Evolutionary conservation across 2,797 vertebrate genomes (phyloP).

Genomic region (Carapus acus): DNA sequence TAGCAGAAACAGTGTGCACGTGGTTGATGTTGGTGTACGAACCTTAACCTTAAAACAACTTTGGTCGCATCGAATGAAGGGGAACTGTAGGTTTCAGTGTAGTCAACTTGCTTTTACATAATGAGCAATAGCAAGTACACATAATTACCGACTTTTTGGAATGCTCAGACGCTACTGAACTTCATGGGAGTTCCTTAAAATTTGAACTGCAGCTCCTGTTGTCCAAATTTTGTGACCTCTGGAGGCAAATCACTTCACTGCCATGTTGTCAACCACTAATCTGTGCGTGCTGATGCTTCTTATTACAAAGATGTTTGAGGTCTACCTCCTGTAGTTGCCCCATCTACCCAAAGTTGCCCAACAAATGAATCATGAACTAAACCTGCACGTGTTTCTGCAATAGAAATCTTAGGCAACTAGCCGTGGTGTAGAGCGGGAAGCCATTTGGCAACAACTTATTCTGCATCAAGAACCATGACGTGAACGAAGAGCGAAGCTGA

Average conservation of each 20-base stretch:
- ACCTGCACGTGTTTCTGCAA: not conserved
- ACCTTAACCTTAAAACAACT: not conserved
- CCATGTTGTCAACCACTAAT: too few relatives aligned
- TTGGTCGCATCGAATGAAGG: too few relatives aligned
- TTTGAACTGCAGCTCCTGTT: too few relatives aligned
- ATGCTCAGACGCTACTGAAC: too few relatives aligned
- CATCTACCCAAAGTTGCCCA: conserved; percentile 26
- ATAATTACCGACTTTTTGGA: too few relatives aligned
- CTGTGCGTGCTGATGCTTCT: too few relatives aligned
- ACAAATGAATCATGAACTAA: conserved; percentile 44
- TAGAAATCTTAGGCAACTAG: conserved; percentile 16
- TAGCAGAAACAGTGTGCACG: not conserved
- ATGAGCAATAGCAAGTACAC: too few relatives aligned
- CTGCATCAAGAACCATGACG: conserved; percentile 67
- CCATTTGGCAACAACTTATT: conserved; percentile 40
- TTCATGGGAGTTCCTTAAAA: too few relatives aligned
- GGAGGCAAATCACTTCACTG: too few relatives aligned
- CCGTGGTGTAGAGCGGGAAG: conserved; percentile 5
- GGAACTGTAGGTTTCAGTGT: too few relatives aligned
- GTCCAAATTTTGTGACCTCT: too few relatives aligned
- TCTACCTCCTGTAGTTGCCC: not conserved
- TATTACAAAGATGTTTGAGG: too few relatives aligned
- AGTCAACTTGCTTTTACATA: not conserved
- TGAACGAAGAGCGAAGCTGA: conserved; percentile 90
- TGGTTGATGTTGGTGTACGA: not conserved